Evolutionary conservation across 1,140 invertebrate genomes (phyloP).

Genomic region (Neuroterus valhalla): DNA sequence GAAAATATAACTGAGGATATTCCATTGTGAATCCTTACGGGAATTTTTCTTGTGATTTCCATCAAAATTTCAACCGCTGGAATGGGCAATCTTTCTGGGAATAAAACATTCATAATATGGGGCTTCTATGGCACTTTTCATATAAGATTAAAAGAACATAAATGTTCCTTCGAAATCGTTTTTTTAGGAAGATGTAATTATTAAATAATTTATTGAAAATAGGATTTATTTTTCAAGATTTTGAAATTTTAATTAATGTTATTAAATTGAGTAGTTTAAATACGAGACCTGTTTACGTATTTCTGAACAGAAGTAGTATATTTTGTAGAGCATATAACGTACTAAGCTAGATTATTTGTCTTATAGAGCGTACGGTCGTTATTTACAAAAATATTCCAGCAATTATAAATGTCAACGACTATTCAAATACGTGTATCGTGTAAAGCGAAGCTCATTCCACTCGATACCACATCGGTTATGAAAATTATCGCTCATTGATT

Average conservation of each 20-base stretch:
- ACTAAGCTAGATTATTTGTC: conserved; percentile 15
- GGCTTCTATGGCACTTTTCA: too few species aligned
- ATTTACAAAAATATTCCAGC: conserved; percentile 31
- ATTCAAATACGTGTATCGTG: not conserved
- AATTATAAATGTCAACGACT: conserved; percentile 23
- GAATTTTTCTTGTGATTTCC: not conserved
- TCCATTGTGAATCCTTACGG: not conserved
- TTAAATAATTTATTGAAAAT: too few species aligned
- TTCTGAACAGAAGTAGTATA: conserved; percentile 28
- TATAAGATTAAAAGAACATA: too few species aligned
- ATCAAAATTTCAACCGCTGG: not conserved
- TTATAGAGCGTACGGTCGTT: conserved; percentile 8
- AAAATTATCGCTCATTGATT: not conserved
- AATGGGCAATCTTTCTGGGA: too few species aligned
- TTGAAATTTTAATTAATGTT: too few species aligned
- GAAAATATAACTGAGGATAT: conserved; percentile 8
- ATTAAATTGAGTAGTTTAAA: too few species aligned
- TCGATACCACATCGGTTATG: not conserved
- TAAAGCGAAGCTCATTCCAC: not conserved
- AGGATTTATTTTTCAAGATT: too few species aligned
- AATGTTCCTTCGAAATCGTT: too few species aligned
- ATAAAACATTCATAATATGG: too few species aligned
- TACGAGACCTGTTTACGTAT: not conserved
- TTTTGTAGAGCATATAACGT: not conserved
- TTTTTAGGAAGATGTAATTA: too few species aligned